phyloP scores from a whole-genome alignment of 2,888 invertebrate genomes.

The Oligia latruncula region DNA sequence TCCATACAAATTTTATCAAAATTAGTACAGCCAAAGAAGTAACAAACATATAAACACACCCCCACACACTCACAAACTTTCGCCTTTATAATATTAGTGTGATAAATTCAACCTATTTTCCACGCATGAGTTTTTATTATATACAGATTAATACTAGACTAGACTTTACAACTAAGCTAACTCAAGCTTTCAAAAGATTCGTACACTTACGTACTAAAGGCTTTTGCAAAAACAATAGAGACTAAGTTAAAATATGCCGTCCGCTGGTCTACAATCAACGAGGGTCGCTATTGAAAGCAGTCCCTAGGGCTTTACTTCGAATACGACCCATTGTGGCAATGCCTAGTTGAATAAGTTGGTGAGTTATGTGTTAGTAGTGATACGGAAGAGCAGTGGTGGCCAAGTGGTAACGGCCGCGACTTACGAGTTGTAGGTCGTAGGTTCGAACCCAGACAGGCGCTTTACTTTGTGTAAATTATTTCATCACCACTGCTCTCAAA shows the following conservation, averaged over 20 bases:
- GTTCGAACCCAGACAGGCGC: too few species aligned
- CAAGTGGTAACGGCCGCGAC: too few species aligned
- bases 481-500: too few species aligned
- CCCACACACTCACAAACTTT: too few species aligned
- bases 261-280: neutral
- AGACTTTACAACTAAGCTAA: neutral
- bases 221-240: neutral
- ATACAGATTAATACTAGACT: neutral
- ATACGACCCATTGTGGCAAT: constrained; percentile 14
- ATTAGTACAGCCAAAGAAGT: too few species aligned
- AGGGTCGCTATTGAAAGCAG: neutral
- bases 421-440: too few species aligned
- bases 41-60: too few species aligned
- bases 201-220: neutral
- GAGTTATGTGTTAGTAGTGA: neutral
- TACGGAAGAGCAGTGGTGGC: too few species aligned
- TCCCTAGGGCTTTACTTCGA: neutral
- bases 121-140: neutral
- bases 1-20: too few species aligned
- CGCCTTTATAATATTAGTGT: too few species aligned
- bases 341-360: neutral
- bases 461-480: too few species aligned
- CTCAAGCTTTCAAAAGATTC: neutral
- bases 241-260: constrained; percentile 8
- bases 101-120: too few species aligned